A percentile compares a stretch with the other conserved stretches of the same genome.
Evolutionary conservation across 2,888 invertebrate genomes (phyloP).

Genomic region (Auanema freiburgensis): DNA sequence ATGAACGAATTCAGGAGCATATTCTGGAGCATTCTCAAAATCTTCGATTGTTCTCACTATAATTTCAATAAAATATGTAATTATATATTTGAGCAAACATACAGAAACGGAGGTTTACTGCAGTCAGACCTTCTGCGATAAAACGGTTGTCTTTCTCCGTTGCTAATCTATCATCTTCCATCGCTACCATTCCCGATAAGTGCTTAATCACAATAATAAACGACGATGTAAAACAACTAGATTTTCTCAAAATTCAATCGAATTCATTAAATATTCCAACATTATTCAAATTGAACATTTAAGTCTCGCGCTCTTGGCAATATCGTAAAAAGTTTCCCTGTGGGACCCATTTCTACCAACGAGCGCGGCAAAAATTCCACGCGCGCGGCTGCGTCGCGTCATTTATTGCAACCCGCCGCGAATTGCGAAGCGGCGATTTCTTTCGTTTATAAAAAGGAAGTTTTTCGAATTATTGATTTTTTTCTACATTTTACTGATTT

Average conservation of each 20-base stretch:
- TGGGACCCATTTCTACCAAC: not conserved
- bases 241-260: not conserved
- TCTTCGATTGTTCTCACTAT: slow-evolving; percentile 1
- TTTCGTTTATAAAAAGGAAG: not conserved
- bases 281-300: slow-evolving; percentile 3
- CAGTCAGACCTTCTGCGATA: slow-evolving; percentile 45
- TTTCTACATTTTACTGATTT: slow-evolving; percentile 1
- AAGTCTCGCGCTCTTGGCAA: slow-evolving; percentile 13
- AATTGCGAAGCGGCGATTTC: slow-evolving; percentile 3
- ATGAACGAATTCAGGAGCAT: slow-evolving; percentile 83
- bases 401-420: slow-evolving; percentile 1
- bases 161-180: slow-evolving; percentile 27
- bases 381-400: slow-evolving; percentile 6
- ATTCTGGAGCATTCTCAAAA: slow-evolving; percentile 9
- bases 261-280: not conserved
- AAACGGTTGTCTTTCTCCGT: slow-evolving; percentile 20
- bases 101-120: slow-evolving; percentile 51
- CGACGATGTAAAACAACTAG: not conserved
- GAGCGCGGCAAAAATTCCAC: slow-evolving; percentile 4
- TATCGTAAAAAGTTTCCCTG: slow-evolving; percentile 3
- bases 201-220: not conserved
- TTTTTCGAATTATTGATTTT: slow-evolving; percentile 4
- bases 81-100: slow-evolving; percentile 7
- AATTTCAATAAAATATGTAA: not conserved
- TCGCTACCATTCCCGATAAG: slow-evolving; percentile 29